Evolutionary conservation across 64 coral and sea anemone species (phyloP), one percentile per base, ranked within the genome.

Genomic region (Stichodactyla helianthus): DNA sequence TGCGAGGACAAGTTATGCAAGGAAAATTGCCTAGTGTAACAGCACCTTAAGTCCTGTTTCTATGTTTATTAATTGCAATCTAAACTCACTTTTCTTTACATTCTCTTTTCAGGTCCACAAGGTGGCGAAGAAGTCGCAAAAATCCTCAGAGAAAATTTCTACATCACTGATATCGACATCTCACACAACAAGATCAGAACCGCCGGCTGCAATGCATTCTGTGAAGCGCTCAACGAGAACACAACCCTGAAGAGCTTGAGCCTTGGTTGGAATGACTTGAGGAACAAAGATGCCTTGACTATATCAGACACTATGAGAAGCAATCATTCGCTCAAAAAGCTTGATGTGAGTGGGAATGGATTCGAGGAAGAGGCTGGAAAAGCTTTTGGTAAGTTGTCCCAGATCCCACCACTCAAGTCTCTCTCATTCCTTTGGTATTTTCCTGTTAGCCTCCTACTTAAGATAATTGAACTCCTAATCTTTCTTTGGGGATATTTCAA

Each of bases 301-400:
- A 57, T 98, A 25, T 83, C 95, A 5, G 92, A 98, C 67, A 89
- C 80, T 20, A 74, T 98, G 9, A 94, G 71, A 61, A 51, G 28
- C 10, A 98, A 98, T 16, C 87, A 82, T 50, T 84, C 82, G 6
- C n/a, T 98, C 10, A 23, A 56, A n/a, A 86, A 84, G 79, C 84
- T 98, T 53, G 89, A 94, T 54, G 79, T 98, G 53, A 98, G 95
- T 59, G 89, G 91, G 61, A 98, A 98, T 70, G 88, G 79, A 50
- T 94, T 98, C 70, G 89, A 60, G 14, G 92, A 98, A 76, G 92
- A 98, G 55, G 92, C 95, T 20, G 95, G 95, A 23, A 56, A 87
- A 14, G 79, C 58, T 63, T 79, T 98, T 54, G 95, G 95, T 98
- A 87, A 86, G 85, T 81, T 31, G 68, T n/a, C n/a, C 20, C 1